Evolutionary conservation across 2,888 invertebrate species (phyloP), one percentile per base, ranked within the genome.

Genomic region (Eurytoma adleriae): DNA sequence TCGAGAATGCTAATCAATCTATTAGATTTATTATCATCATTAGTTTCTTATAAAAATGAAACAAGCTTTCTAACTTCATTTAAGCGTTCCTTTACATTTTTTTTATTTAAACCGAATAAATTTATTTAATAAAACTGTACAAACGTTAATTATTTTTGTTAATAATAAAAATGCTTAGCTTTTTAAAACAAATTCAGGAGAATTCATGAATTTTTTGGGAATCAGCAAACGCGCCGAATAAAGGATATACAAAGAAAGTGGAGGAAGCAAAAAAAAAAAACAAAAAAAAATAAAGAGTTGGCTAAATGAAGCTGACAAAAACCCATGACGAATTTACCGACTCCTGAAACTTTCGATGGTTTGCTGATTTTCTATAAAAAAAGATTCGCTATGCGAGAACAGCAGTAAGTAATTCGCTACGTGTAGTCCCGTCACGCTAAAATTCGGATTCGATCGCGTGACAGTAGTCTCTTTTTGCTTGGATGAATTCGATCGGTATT

Each of bases 361-460:
- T 79, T 59, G 74, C 70, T 56, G 74, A 79, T 79, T 74, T 70
- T 62, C 14, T 7, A 24, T 1, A 50, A 48, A 73, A 74, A 74
- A 67, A 59, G 24, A 73, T 73, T 79, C 74, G 79, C 69, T 64
- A 40, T 62, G 30, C 76, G 40, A 30, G 59, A 57, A 67, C 67
- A 50, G 16, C 30, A 68, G 24, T 2, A 20, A n/a, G 0, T 57
- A 50, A 67, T 54, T 78, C 18, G 66, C 30, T 14, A 20, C 57
- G 71, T 30, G 54, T 27, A 61, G 18, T 27, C 24, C 61, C 72
- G 72, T 73, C 78, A 73, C 78, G 72, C 68, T 24, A 14, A 54
- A n/a, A 68, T 30, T 54, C 61, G 68, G 48, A 68, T 68, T 56
- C 16, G 59, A 62, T 62, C 54, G 52, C 40, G 18, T n/a, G 61